Evolutionary conservation across 2,113 vertebrate species (phyloP), one percentile per base, ranked within the genome.

Genomic region (Bucco capensis): DNA sequence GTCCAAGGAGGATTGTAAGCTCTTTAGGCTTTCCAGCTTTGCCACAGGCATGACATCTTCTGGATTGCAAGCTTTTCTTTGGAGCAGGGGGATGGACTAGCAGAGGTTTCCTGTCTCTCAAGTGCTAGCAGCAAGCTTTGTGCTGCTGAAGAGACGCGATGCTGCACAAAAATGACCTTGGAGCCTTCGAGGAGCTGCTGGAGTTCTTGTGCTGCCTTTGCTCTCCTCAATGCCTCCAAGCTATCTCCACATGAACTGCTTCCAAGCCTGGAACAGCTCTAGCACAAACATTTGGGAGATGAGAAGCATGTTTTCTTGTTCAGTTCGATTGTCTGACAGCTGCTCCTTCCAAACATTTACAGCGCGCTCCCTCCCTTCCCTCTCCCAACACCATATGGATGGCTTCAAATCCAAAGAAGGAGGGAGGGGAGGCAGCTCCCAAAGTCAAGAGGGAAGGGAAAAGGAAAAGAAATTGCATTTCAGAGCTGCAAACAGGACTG

Each of bases 1-100:
- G 95, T 96, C 96, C 95, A 97, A 78, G 69, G 85, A 90, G 97
- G 95, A 96, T 78, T 94, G 94, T 96, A 42, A 11, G 97, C 96
- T 96, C 97, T 96, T 95, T 96, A 96, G 95, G 96, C 96, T 96
- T 96, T 96, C 95, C 96, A 93, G 91, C 85, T 89, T 92, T 88
- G 89, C 73, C 85, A 62, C 92, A 93, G 70, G 51, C 84, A 37
- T 92, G 94, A 84, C 94, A 94, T 96, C 92, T 77, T 91, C 93
- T 91, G 77, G 70, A 84, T 90, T 93, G 86, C 86, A 92, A 24
- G 65, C 54, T 51, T 85, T 92, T 95, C 90, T n/a, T n/a, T n/a
- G n/a, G n/a, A n/a, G n/a, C n/a, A n/a, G n/a, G 40, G 40, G 72
- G 56, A 70, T 38, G 80, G 74, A 62, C 24, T 62, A 12, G 61